Conservation (phyloP, 2,888 invertebrate species). For the Eurytoma adleriae region DNA sequence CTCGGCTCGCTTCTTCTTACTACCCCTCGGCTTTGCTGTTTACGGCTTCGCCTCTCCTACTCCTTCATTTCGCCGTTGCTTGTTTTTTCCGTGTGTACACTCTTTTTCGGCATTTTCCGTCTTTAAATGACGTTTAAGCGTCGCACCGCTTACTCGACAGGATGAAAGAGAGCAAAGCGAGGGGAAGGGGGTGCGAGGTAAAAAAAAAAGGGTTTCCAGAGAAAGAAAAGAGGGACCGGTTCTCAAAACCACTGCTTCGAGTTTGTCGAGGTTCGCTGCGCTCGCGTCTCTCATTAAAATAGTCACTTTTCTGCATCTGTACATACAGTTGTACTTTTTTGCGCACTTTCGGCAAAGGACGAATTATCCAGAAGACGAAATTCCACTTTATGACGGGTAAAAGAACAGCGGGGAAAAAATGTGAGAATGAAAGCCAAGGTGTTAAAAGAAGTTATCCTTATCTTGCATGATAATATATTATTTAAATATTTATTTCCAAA, state of each 20-base stretch:
- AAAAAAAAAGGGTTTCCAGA: no score
- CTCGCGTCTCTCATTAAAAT: conserved; percentile 16
- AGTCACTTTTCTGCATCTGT: conserved; percentile 5
- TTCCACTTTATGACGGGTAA: not conserved
- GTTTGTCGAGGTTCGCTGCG: not conserved
- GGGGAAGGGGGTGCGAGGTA: not conserved
- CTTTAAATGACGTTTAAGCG: conserved; percentile 18
- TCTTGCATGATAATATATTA: no score
- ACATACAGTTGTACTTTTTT: not conserved
- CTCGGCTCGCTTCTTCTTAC: not conserved
- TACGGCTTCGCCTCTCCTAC: not conserved
- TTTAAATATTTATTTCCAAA: no score
- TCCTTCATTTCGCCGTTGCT: not conserved
- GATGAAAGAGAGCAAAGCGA: not conserved
- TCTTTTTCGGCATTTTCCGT: conserved; percentile 2
- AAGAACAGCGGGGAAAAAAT: no score
- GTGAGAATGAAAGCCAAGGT: no score
- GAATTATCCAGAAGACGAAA: conserved; percentile 3
- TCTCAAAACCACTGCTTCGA: not conserved
- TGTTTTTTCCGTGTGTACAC: not conserved
- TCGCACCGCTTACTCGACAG: not conserved
- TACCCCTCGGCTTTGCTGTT: not conserved
- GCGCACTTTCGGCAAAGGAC: not conserved
- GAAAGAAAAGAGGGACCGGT: no score
- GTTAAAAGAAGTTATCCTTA: no score